A percentile compares a stretch with the other conserved stretches of the same genome.
These are phyloP conservation scores for Anaspis maculata DNA, from an alignment of 2,888 invertebrate species.

Conservation along the genomic window DNA sequence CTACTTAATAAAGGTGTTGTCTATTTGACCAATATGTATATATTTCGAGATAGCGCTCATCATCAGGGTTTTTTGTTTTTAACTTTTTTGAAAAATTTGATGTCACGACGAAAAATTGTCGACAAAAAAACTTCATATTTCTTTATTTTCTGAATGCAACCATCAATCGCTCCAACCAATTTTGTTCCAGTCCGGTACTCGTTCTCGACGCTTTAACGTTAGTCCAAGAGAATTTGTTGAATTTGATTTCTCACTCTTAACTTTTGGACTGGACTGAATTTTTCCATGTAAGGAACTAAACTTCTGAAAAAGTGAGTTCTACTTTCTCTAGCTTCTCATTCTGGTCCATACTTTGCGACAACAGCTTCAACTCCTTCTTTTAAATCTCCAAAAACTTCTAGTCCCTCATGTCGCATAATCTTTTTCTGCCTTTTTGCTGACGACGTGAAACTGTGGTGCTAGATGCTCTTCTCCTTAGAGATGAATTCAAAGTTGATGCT, in stretches of 20 bases:
- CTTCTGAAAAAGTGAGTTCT: neutral
- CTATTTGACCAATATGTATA: too few relatives aligned
- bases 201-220: neutral
- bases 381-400: neutral
- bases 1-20: too few relatives aligned
- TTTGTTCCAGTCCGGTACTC: too few relatives aligned
- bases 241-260: conserved; percentile 1
- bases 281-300: neutral
- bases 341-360: neutral
- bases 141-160: too few relatives aligned
- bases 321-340: neutral
- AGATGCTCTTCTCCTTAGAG: too few relatives aligned
- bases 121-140: too few relatives aligned
- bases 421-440: neutral
- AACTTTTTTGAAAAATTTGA: too few relatives aligned
- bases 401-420: neutral
- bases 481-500: too few relatives aligned
- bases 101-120: too few relatives aligned
- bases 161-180: too few relatives aligned
- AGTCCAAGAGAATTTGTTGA: neutral
- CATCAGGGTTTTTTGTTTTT: too few relatives aligned
- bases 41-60: too few relatives aligned
- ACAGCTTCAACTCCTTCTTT: neutral
- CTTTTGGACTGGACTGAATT: conserved; percentile 1
- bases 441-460: neutral